Conservation (phyloP, 1,140 invertebrate genomes). For the Drosophila sproati region DNA sequence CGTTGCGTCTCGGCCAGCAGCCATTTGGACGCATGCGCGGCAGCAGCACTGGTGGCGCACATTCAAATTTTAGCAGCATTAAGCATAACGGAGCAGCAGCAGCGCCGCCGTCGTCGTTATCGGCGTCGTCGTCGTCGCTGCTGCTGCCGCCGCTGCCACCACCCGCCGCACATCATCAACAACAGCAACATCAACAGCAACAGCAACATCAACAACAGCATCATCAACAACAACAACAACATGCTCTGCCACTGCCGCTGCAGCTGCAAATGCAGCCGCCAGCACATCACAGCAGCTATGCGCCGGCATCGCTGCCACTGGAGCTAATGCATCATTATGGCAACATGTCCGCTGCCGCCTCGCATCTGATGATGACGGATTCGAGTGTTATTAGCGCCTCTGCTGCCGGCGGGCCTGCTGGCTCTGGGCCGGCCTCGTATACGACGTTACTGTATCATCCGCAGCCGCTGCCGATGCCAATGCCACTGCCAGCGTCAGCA, state of each 20-base stretch:
- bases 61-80: conserved; percentile 40
- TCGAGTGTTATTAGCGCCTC: conserved; percentile 81
- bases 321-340: conserved; percentile 60
- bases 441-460: conserved; percentile 47
- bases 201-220: conserved; percentile 41
- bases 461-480: conserved; percentile 52
- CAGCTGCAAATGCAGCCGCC: conserved; percentile 37
- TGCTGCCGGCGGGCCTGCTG: conserved; percentile 56
- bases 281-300: conserved; percentile 51
- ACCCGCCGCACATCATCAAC: conserved; percentile 52
- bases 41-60: conserved; percentile 23
- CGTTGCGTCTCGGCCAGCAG: conserved; percentile 44
- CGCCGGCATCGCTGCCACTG: conserved; percentile 57
- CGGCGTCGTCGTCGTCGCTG: conserved; percentile 9
- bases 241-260: conserved; percentile 22
- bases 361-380: conserved; percentile 83
- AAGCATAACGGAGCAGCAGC: conserved; percentile 34
- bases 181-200: conserved; percentile 41
- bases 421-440: conserved; percentile 52
- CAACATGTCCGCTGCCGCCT: conserved; percentile 67
- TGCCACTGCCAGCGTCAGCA: conserved; percentile 47
- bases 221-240: conserved; percentile 32
- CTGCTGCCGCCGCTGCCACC: conserved; percentile 54
- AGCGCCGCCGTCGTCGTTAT: conserved; percentile 18
- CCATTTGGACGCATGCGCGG: conserved; percentile 52